Base-by-base conservation (phyloP, 2,888 invertebrate species). In the Amiota communis region DNA sequence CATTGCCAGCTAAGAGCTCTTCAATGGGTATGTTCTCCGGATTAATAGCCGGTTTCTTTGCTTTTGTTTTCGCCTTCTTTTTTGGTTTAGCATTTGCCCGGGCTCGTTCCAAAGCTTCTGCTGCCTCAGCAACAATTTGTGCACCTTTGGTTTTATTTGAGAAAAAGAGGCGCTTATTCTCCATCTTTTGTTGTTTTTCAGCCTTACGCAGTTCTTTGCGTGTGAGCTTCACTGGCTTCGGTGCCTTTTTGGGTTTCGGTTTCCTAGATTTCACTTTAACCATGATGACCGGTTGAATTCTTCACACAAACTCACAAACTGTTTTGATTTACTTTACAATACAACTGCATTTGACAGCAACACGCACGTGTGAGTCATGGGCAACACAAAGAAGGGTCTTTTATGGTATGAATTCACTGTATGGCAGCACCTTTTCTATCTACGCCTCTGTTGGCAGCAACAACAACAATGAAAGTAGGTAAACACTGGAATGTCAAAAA, bases 121-220 rank as follows among this genome's bases (percentile, higher is more conserved):
- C 82, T 1, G 81, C 85, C 4, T 79, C 80, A 0, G 81, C 83
- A 53, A 87, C 86, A 51, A 87, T 71, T 72, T 84, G 77, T 0
- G 78, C 81, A 4, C 88, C 88, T 46, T 85, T 79, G 1, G 75
- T 76, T 83, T 85, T 87, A 13, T 82, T 83, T 1, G 88, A 87
- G 75, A 88, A 88, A 70, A 85, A 89, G 13, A 86, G 77, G 0
- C 87, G 83, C 67, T 87, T 88, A 74, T 88, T 87, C 84, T 91
- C 88, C 84, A 95, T 96, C 84, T 96, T 96, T 72, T 93, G 91
- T 73, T 92, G 91, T 13, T 94, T 90, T 79, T 93, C 92, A 75
- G 94, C 93, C 88, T 95, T 95, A 0, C 95, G 92, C n/a, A 93
- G 86, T 78, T 93, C 92, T 90, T 95, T 96, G 23, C 96, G 91